A percentile compares a stretch with the other conserved stretches of the same genome.
phyloP scores from a whole-genome alignment of 2,888 invertebrate species.

The Anticlea derivata region DNA sequence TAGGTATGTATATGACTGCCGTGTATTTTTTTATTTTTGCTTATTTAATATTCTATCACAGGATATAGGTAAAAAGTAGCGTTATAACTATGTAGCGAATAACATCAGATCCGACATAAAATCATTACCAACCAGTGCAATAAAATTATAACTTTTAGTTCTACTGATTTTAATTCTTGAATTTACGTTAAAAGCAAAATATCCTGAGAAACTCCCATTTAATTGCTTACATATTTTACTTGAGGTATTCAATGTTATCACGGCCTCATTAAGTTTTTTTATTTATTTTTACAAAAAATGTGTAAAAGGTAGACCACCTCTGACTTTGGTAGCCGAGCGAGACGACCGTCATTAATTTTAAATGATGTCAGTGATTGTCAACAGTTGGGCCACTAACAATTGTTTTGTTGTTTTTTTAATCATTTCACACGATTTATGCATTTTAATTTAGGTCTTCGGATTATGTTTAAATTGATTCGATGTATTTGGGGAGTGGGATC shows the following conservation, averaged over 20 bases:
- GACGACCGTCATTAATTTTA: conserved; percentile 77
- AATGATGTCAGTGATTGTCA: conserved; percentile 75
- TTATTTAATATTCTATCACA: no score
- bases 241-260: conserved; percentile 57
- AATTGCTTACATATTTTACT: conserved; percentile 69
- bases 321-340: conserved; percentile 74
- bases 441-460: conserved; percentile 55
- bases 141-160: conserved; percentile 25
- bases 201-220: conserved; percentile 27
- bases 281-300: conserved; percentile 33
- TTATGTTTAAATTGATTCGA: conserved; percentile 45
- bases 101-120: conserved; percentile 7
- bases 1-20: no score
- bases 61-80: no score
- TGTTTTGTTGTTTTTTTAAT: conserved; percentile 56
- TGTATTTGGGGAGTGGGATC: conserved; percentile 29
- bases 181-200: conserved; percentile 27
- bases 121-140: conserved; percentile 19
- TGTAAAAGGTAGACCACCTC: conserved; percentile 77
- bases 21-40: no score
- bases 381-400: conserved; percentile 60
- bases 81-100: no score
- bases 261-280: conserved; percentile 44
- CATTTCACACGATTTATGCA: conserved; percentile 69
- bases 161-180: conserved; percentile 29